A percentile compares a stretch with the other conserved stretches of the same genome.
These are phyloP conservation scores for Sarotherodon lohbergeri DNA, from an alignment of 2,113 vertebrate species.

Conservation along the genomic window DNA sequence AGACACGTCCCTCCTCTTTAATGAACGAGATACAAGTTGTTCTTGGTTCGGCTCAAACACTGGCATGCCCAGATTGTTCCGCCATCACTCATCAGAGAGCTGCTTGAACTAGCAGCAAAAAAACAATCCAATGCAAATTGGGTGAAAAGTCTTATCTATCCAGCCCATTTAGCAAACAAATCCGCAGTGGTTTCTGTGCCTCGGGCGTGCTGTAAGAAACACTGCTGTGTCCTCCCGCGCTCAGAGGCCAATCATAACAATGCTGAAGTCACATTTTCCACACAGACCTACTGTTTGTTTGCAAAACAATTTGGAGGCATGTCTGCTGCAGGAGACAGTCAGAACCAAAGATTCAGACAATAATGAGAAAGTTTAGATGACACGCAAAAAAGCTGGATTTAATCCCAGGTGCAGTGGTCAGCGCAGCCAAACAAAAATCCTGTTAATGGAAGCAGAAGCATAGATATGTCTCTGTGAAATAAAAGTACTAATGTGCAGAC, in stretches of 20 bases:
- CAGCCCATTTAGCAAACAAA: constrained; percentile 50
- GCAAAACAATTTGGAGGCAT: background rate
- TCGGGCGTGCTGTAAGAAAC: background rate
- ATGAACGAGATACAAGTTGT: background rate
- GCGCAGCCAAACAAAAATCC: background rate
- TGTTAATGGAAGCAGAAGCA: background rate
- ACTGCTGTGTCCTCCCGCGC: background rate
- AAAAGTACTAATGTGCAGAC: background rate
- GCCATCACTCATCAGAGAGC: constrained; percentile 20
- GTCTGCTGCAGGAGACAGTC: background rate
- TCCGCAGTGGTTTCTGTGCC: background rate
- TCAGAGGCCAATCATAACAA: constrained; percentile 10
- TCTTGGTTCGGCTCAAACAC: constrained; percentile 15
- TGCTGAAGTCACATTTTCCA: constrained; percentile 8
- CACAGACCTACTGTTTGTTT: background rate
- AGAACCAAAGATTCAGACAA: background rate
- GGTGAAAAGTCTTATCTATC: constrained; percentile 20
- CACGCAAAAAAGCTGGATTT: background rate
- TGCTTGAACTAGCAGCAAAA: constrained; percentile 16
- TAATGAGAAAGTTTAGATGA: background rate
- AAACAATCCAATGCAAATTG: constrained; percentile 20
- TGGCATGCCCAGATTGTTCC: background rate
- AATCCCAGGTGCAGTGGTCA: background rate
- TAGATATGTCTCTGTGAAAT: background rate
- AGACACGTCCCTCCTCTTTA: background rate